These are phyloP conservation scores for Ciona savignyi DNA, from an alignment of 23 tunicate species.

Conservation along the genomic window DNA sequence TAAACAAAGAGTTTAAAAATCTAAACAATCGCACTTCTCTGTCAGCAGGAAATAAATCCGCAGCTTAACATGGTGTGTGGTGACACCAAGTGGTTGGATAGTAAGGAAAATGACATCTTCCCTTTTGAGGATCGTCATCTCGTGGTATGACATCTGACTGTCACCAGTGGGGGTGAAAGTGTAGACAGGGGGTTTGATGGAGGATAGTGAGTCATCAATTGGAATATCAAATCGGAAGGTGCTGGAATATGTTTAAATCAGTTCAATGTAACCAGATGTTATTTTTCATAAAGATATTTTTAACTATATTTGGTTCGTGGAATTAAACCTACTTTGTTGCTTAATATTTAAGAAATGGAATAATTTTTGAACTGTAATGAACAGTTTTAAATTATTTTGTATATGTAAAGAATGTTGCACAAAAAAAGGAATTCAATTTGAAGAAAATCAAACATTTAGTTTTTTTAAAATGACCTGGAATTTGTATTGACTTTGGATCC, in stretches of 20 bases:
- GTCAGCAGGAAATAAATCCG: constrained; percentile 41
- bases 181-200: constrained; percentile 15
- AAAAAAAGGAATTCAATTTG: too few species aligned
- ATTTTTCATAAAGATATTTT: too few species aligned
- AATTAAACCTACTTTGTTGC: too few species aligned
- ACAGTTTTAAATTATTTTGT: too few species aligned
- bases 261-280: neutral
- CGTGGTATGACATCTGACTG: constrained; percentile 71
- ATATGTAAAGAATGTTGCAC: neutral
- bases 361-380: too few species aligned
- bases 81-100: constrained; percentile 22
- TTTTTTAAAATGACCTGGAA: constrained; percentile 2
- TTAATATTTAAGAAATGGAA: too few species aligned
- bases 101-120: constrained; percentile 51
- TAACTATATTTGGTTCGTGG: too few species aligned
- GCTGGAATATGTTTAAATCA: constrained; percentile 12
- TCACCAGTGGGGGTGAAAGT: constrained; percentile 53
- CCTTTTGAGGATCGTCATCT: constrained; percentile 3
- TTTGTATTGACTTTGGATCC: constrained; percentile 35
- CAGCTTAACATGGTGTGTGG: constrained; percentile 4
- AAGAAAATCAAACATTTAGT: too few species aligned
- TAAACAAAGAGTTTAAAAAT: neutral
- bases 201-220: constrained; percentile 6
- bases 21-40: constrained; percentile 2
- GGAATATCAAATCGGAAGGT: constrained; percentile 78